Conservation (phyloP, 2,113 vertebrate species). For the Ophthalmolycus amberensis region DNA sequence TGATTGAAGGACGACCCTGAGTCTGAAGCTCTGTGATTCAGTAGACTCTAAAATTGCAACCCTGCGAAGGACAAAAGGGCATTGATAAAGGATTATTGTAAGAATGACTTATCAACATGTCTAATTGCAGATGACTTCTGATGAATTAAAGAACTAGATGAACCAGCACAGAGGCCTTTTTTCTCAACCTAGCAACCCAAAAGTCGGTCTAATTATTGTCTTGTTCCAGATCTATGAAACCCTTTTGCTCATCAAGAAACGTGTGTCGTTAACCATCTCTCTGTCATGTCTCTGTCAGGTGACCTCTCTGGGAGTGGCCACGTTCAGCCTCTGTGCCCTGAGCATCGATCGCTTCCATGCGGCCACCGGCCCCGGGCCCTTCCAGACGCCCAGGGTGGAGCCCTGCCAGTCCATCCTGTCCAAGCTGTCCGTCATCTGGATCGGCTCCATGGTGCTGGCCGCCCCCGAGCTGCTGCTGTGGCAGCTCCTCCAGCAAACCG, state of each 20-base stretch:
- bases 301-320: constrained; percentile 92
- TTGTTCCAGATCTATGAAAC: not conserved
- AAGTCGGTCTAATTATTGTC: not conserved
- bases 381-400: constrained; percentile 85
- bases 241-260: not conserved
- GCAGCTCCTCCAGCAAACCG: constrained; percentile 86
- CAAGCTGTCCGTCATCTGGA: constrained; percentile 94
- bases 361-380: constrained; percentile 86
- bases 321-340: constrained; percentile 96
- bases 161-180: not conserved
- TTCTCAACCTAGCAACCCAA: not conserved
- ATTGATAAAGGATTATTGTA: not conserved
- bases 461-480: constrained; percentile 92
- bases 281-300: constrained; percentile 83
- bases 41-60: too few species aligned
- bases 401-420: constrained; percentile 92
- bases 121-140: not conserved
- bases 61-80: not conserved
- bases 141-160: not conserved
- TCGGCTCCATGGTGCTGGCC: constrained; percentile 92
- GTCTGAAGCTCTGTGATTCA: too few species aligned
- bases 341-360: constrained; percentile 95
- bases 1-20: too few species aligned
- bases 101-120: not conserved
- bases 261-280: constrained; percentile 19